Base-by-base conservation (phyloP, 2,888 invertebrate species). In the Ennomos quercinarius region DNA sequence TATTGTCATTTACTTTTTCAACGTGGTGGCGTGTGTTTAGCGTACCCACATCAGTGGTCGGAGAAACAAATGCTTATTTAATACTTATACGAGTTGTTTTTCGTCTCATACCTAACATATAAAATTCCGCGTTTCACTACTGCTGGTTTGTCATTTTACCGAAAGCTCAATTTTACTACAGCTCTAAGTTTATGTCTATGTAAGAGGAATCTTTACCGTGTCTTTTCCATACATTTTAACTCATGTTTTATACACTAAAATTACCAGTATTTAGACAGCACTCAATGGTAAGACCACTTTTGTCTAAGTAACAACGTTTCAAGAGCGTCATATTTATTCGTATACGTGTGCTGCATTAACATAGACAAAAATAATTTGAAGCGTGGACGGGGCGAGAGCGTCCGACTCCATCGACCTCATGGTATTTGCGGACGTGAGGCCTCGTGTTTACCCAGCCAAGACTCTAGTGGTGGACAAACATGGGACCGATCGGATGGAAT, bases 401-500 rank as follows among this genome's bases (percentile, higher is more conserved):
- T 84, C 80, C 83, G 86, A 84, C 86, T 87, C 87, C 87, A 83
- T 78, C 89, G 86, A 86, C 88, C 89, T 87, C 84, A 76, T 79
- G 81, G 77, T 92, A 89, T 91, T 92, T 92, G 91, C 90, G 81
- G 88, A 91, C 91, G 91, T 90, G 91, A 90, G 90, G 84, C 89
- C 84, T 80, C 74, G 72, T 90, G 89, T 91, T 91, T 89, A 84
- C 86, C 70, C 86, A 89, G 89, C 87, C 90, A 88, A 87, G 88
- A 81, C 90, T 91, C 90, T 91, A 92, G 91, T 92, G 91, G 90
- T 87, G 85, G 83, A 84, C 91, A 92, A 92, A 92, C 89, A 92
- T 81, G 81, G 87, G 89, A 81, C 90, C 86, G 89, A 91, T 89
- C 87, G 88, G 78, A 86, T 84, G 90, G 91, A 91, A 91, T 92